Evolutionary conservation across 2,888 invertebrate species (phyloP), one percentile per base, ranked within the genome.

Genomic region (Cryptocephalus moraei): DNA sequence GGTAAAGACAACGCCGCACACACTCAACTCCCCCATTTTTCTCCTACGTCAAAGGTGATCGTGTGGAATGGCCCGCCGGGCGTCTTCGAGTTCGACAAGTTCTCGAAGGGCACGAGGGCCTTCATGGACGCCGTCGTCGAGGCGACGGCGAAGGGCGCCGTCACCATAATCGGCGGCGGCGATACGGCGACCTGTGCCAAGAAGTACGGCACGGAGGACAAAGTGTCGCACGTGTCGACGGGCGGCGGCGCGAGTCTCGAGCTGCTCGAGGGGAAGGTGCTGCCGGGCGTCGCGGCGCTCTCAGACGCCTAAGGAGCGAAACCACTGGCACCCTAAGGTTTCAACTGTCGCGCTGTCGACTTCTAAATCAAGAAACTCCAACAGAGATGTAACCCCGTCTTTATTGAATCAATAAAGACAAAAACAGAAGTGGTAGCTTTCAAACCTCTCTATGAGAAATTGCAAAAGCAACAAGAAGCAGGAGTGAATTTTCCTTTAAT

Each of bases 1-100:
- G n/a, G n/a, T n/a, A n/a, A n/a, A n/a, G n/a, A n/a, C n/a, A n/a
- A n/a, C n/a, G n/a, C n/a, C n/a, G n/a, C n/a, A n/a, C n/a, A n/a
- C n/a, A n/a, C n/a, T n/a, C n/a, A n/a, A 22, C 22, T 22, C 22
- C 22, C 22, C 6, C 22, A 22, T 22, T 22, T n/a, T n/a, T n/a
- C n/a, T n/a, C n/a, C n/a, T n/a, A n/a, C 22, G 22, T 22, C 22
- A 22, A 22, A 22, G 22, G 45, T 48, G 11, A 45, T 48, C 12
- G 48, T 48, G 66, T 68, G 3, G 48, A 48, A 48, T 67, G 90
- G 91, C 8, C 99, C 99, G 1, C 88, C 92, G 46, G 99, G 99
- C 46, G 99, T 99, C 9, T 99, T 99, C 69, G 99, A 99, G 73
- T 96, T 91, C 66, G 86, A 86, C 38, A 91, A 91, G 68, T 99